phyloP scores from a whole-genome alignment of 2,797 vertebrate genomes.

The Thripadectes ignobilis region DNA sequence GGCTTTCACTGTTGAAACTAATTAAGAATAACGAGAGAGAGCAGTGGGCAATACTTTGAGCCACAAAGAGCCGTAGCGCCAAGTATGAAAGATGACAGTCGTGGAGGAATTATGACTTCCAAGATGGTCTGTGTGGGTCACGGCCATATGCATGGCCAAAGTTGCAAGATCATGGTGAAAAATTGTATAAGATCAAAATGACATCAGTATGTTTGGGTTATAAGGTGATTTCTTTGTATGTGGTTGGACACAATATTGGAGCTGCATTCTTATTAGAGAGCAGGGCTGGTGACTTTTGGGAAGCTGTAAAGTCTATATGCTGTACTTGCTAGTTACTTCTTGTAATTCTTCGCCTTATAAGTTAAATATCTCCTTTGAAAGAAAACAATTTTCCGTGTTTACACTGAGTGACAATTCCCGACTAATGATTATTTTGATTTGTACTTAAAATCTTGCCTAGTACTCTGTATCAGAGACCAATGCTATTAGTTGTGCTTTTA shows the following conservation, averaged over 20 bases:
- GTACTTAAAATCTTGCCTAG: not conserved
- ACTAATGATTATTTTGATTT: not conserved
- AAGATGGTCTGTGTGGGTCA: fast-evolving
- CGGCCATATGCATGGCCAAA: not conserved
- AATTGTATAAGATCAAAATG: not conserved
- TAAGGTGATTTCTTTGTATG: not conserved
- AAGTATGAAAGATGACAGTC: not conserved
- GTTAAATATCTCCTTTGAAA: not conserved
- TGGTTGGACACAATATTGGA: not conserved
- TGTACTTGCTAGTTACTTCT: not conserved
- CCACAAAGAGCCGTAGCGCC: not conserved
- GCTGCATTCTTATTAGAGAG: fast-evolving
- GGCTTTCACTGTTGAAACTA: not conserved
- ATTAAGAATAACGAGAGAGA: not conserved
- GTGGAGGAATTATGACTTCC: not conserved
- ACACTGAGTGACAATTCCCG: not conserved
- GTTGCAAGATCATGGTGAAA: not conserved
- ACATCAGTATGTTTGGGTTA: not conserved
- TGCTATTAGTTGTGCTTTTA: not conserved
- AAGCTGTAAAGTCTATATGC: fast-evolving
- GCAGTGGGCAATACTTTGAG: not conserved
- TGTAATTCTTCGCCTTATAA: not conserved
- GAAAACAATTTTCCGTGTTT: not conserved
- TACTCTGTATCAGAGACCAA: not conserved
- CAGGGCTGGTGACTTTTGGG: not conserved